phyloP scores from a whole-genome alignment of 2,797 vertebrate species.

The Helicolenus hilgendorfi region DNA sequence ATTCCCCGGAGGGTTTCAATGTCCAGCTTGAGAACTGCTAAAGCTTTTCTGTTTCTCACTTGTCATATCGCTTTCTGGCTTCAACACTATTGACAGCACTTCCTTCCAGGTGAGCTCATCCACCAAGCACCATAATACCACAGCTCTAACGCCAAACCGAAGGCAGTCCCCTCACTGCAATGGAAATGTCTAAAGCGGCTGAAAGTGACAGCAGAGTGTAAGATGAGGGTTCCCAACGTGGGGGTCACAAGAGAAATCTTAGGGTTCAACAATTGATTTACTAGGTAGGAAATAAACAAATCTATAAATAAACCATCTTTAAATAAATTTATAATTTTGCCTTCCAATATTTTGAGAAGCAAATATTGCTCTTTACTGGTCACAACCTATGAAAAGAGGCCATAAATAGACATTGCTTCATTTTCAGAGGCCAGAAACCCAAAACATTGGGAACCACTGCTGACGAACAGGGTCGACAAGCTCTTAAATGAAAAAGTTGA shows the following conservation, averaged over 20 bases:
- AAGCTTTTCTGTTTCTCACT: constrained; percentile 48
- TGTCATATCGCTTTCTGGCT: constrained; percentile 59
- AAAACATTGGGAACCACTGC: too few species aligned
- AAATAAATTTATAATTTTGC: too few species aligned
- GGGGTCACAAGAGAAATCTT: not conserved
- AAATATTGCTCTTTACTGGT: too few species aligned
- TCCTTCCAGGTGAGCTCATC: constrained; percentile 43
- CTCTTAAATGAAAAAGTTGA: too few species aligned
- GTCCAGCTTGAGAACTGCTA: constrained; percentile 22
- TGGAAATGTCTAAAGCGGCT: not conserved
- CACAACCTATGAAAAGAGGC: too few species aligned
- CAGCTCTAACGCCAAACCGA: not conserved
- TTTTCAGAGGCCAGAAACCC: too few species aligned
- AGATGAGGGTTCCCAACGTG: not conserved
- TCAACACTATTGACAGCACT: constrained; percentile 33
- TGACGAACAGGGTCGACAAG: too few species aligned
- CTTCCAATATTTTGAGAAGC: too few species aligned
- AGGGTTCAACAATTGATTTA: not conserved
- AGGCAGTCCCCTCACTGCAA: not conserved
- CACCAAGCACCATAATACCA: constrained; percentile 30
- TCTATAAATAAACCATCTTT: too few species aligned
- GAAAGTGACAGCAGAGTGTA: not conserved
- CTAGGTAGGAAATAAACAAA: too few species aligned
- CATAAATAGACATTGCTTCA: too few species aligned
- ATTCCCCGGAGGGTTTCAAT: constrained; percentile 35